Conservation (phyloP, 2,113 vertebrate genomes). For the Tyto alba region DNA sequence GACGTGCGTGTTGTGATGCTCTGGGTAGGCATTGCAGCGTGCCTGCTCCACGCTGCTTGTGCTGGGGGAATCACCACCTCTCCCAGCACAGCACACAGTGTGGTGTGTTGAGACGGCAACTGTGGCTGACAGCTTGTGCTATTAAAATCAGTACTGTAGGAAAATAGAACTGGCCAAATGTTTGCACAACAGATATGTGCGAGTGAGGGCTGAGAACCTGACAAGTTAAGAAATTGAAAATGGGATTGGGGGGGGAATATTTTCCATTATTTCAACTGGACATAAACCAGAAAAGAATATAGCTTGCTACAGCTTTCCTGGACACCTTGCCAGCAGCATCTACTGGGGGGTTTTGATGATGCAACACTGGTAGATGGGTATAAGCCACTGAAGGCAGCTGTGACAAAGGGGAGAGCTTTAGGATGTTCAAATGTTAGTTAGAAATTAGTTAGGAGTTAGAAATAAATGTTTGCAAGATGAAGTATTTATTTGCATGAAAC, state of each 20-base stretch:
- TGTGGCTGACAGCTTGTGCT: conserved; percentile 8
- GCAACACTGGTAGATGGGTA: not conserved
- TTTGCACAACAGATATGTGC: not conserved
- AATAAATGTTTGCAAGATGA: not conserved
- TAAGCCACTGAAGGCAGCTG: not conserved
- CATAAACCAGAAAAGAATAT: not conserved
- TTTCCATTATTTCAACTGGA: not conserved
- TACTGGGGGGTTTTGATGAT: not conserved
- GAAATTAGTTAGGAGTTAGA: not conserved
- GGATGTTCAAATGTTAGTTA: not conserved
- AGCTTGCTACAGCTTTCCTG: not conserved
- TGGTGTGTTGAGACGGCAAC: not conserved
- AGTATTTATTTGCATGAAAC: not conserved
- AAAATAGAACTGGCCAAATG: not conserved
- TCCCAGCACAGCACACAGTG: not conserved
- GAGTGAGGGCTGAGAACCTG: not conserved
- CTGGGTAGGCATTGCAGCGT: fast-evolving
- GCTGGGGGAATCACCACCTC: not conserved
- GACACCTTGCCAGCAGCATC: not conserved
- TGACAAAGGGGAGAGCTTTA: not conserved
- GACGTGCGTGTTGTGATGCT: fast-evolving
- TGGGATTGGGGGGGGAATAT: not conserved
- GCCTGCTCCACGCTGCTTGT: not conserved
- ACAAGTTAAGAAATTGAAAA: not conserved
- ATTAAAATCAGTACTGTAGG: not conserved